phyloP scores from a whole-genome alignment of 2,888 invertebrate genomes.

The Lathronympha strigana region DNA sequence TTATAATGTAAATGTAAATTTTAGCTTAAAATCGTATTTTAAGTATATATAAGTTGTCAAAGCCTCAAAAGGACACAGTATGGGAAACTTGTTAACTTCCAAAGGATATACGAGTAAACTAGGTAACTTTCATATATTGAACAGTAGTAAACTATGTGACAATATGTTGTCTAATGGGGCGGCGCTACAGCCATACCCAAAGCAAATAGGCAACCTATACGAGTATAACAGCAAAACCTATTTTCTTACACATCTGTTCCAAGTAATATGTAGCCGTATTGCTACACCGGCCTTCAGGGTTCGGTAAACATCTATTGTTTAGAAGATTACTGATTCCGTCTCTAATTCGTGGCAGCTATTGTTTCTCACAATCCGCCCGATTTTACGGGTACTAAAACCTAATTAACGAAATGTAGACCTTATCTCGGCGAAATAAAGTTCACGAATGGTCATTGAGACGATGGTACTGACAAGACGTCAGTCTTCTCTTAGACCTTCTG shows the following conservation, averaged over 20 bases:
- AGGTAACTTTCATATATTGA: no score
- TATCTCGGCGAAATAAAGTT: not conserved
- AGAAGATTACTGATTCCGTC: slow-evolving; percentile 74
- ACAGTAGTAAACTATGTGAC: no score
- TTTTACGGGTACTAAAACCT: slow-evolving; percentile 66
- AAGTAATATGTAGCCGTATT: slow-evolving; percentile 53
- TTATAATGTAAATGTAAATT: no score
- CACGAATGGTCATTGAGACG: not conserved
- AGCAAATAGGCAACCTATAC: not conserved
- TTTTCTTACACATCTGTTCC: slow-evolving; percentile 26
- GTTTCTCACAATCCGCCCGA: slow-evolving; percentile 68
- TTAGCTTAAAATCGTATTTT: no score
- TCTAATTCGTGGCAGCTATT: slow-evolving; percentile 75
- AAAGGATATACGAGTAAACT: no score
- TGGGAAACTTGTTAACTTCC: no score
- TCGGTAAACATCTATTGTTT: slow-evolving; percentile 78
- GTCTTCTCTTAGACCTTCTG: slow-evolving; percentile 29
- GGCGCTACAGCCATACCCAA: no score
- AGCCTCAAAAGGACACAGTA: no score
- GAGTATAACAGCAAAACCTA: slow-evolving; percentile 5
- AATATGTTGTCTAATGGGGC: no score
- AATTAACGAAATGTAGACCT: not conserved
- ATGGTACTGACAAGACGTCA: not conserved
- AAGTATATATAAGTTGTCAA: no score
- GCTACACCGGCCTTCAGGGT: slow-evolving; percentile 72